Evolutionary conservation across 2,888 invertebrate species (phyloP), one percentile per base, ranked within the genome.

Genomic region (Drosophila falleni): DNA sequence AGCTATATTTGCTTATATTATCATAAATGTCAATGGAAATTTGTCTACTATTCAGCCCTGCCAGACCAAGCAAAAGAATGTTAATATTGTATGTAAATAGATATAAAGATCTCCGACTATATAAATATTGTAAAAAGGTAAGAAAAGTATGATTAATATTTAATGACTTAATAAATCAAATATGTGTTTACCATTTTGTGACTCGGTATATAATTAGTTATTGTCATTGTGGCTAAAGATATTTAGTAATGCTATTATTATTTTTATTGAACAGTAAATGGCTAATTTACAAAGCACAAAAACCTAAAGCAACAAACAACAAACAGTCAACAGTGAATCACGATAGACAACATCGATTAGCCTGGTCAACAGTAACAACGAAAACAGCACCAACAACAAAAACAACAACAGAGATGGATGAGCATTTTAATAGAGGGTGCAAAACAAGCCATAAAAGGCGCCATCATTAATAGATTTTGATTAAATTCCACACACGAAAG

Each of bases 161-260:
- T 86, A 83, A 83, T 83, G 83, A 80, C 83, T 83, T 70, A 88
- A 83, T 86, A 88, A 86, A 83, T 86, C 81, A 82, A 64, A 78
- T 54, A 69, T 62, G 35, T 63, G 39, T 51, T 71, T 31, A 33
- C 19, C 61, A 67, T 62, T 64, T 80, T 67, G 61, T 66, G 68
- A 65, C 66, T 55, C n/a, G 59, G 58, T 31, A 23, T 31, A 54
- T 55, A 53, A 62, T 50, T 56, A 58, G 55, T 41, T 70, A 46
- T 51, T 62, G 69, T 56, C 41, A 66, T 68, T 59, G 61, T 61
- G 26, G 29, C 15, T 16, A 31, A 16, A 46, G 26, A 29, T 31
- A n/a, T 37, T 37, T n/a, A 31, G 51, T 66, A 67, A 66, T 47
- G 55, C 23, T 69, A 62, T 71, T 84, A 68, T 65, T 71, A 69